These are phyloP conservation scores for Symphodus melops DNA, from an alignment of 2,113 vertebrate species.

Conservation along the genomic window DNA sequence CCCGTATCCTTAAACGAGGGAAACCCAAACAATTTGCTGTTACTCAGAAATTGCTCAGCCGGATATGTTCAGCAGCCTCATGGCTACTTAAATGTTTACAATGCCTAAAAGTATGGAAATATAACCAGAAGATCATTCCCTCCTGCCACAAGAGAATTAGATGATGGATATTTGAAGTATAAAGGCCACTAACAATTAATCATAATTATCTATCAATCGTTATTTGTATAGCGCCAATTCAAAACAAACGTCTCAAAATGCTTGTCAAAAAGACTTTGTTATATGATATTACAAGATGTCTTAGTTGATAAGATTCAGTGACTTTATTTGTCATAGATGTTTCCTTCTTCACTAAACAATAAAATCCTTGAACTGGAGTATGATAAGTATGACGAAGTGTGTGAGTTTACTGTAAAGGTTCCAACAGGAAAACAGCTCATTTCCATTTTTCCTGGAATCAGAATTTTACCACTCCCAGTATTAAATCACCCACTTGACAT, in stretches of 20 bases:
- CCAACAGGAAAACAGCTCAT: conserved; percentile 45
- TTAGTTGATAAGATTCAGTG: conserved; percentile 39
- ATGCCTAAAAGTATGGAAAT: conserved; percentile 34
- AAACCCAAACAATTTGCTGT: conserved; percentile 50
- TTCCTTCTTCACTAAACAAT: conserved; percentile 39
- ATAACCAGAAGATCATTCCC: conserved; percentile 21
- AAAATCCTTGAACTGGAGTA: conserved; percentile 50
- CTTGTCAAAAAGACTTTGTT: too few species aligned
- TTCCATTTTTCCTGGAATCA: conserved; percentile 61
- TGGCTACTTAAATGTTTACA: too few species aligned
- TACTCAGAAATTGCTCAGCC: conserved; percentile 50
- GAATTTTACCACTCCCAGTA: conserved; percentile 54
- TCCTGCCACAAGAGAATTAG: background rate
- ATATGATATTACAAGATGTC: conserved; percentile 20
- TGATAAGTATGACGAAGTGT: conserved; percentile 33
- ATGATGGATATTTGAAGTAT: too few species aligned
- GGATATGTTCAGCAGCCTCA: conserved; percentile 28
- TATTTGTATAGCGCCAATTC: too few species aligned
- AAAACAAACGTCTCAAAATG: too few species aligned
- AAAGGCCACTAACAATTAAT: background rate
- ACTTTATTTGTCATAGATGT: conserved; percentile 27
- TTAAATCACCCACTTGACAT: conserved; percentile 60
- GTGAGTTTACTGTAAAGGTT: conserved; percentile 52
- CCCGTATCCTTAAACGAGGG: conserved; percentile 60
- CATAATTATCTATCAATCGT: too few species aligned